Conservation (phyloP, 2,888 invertebrate species). For the Scrobipalpa atriplicella region DNA sequence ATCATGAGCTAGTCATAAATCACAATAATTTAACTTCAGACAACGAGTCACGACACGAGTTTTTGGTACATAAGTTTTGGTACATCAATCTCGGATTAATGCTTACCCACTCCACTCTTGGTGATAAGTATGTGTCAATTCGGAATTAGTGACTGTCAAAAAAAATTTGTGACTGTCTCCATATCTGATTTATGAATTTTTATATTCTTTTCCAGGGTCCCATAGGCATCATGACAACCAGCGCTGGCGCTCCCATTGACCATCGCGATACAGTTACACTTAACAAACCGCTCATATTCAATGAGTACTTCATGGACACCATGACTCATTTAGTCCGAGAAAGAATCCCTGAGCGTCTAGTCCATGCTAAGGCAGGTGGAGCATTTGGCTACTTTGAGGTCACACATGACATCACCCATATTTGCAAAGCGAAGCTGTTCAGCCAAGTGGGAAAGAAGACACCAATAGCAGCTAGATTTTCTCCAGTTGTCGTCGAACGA, state of each 20-base stretch:
- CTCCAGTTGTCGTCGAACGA: constrained; percentile 90
- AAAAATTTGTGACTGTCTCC: too few relatives aligned
- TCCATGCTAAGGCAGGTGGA: constrained; percentile 96
- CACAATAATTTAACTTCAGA: too few relatives aligned
- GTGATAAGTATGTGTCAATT: too few relatives aligned
- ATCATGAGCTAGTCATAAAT: too few relatives aligned
- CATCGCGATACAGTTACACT: constrained; percentile 87
- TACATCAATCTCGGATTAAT: too few relatives aligned
- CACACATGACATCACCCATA: constrained; percentile 90
- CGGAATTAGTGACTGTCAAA: too few relatives aligned
- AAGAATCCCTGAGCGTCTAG: constrained; percentile 95
- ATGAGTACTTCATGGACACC: constrained; percentile 88
- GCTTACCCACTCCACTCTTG: too few relatives aligned
- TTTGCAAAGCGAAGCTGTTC: constrained; percentile 89
- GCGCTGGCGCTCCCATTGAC: constrained; percentile 90
- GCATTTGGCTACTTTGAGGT: constrained; percentile 93
- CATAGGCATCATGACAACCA: constrained; percentile 85
- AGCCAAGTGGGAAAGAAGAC: constrained; percentile 88
- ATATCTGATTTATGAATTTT: too few relatives aligned
- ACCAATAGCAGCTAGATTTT: constrained; percentile 89
- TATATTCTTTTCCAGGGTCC: constrained; percentile 66
- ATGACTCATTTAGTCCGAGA: constrained; percentile 92
- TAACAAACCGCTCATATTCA: constrained; percentile 90
- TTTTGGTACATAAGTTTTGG: too few relatives aligned
- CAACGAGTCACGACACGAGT: too few relatives aligned